Evolutionary conservation across 2,888 invertebrate genomes (phyloP).

Genomic region (Hydrotaea cyrtoneurina): DNA sequence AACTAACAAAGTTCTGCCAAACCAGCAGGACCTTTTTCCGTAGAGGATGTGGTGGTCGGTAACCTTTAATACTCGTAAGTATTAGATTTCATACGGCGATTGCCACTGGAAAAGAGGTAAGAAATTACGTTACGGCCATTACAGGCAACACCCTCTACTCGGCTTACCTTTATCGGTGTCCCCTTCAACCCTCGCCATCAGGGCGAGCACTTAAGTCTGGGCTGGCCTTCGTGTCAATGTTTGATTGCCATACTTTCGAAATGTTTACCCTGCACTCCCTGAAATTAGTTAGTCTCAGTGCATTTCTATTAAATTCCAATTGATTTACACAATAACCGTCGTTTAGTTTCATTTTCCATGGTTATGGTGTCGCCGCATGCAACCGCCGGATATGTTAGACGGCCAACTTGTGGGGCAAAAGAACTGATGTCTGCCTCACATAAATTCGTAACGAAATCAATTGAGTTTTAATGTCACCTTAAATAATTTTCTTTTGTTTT

Average conservation of each 20-base stretch:
- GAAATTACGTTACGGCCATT: constrained; percentile 41
- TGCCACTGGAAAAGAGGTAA: neutral
- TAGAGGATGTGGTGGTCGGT: neutral
- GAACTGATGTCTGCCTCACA: neutral
- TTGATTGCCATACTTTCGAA: constrained; percentile 48
- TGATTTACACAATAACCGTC: constrained; percentile 30
- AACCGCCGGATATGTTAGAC: constrained; percentile 14
- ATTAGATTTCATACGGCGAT: too few species aligned
- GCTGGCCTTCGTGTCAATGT: constrained; percentile 37
- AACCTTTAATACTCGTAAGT: too few species aligned
- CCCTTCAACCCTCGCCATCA: neutral
- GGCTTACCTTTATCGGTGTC: constrained; percentile 21
- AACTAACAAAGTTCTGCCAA: neutral
- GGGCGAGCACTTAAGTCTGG: neutral
- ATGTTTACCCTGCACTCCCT: constrained; percentile 55
- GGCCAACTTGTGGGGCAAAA: constrained; percentile 2
- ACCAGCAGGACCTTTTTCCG: constrained; percentile 8
- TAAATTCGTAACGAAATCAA: too few species aligned
- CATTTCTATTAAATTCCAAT: constrained; percentile 55
- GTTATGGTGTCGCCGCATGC: constrained; percentile 51
- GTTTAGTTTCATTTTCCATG: constrained; percentile 6
- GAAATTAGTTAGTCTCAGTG: constrained; percentile 1
- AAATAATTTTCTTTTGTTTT: too few species aligned
- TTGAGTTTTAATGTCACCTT: too few species aligned
- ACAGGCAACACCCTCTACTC: constrained; percentile 50